Evolutionary conservation across 2,797 vertebrate genomes (phyloP), one percentile per base, ranked within the genome.

Genomic region (Hoplostethus atlanticus): DNA sequence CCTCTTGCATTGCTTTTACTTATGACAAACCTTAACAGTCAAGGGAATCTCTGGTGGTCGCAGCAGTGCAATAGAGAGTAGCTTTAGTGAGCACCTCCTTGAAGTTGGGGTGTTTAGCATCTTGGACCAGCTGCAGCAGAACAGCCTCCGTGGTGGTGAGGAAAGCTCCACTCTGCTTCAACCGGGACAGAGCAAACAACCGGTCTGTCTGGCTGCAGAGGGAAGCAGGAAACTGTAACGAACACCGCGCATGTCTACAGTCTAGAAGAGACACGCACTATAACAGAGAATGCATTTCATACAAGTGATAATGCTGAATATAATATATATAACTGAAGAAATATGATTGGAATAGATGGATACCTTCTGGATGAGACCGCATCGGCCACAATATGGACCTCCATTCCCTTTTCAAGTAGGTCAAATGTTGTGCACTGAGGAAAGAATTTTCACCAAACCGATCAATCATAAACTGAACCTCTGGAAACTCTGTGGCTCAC

Each of bases 151-250:
- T 96, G 71, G 97, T 97, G 73, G 96, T 97, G 66, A 98, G 95
- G 86, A 91, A 97, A n/a, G 94, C 96, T 0, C 97, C 96, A 0
- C 96, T 97, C 91, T 98, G 97, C 70, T 93, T 95, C 91, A 98
- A 89, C 6, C 96, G 92, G 40, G 95, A 93, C 79, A 98, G 88
- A 0, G 96, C 96, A 63, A 97, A 94, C 80, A 97, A 81, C 17
- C 96, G 93, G 80, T 97, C 97, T 11, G 96, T 95, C 89, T 97
- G 96, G 76, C 97, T 98, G 91, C 44, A 68, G 79, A 68, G 38
- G 51, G 31, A 73, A 68, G 60, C 8, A 53, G 30, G 77, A 48
- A 65, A 5, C 16, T 44, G 53, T 46, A 59, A 28, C 28, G 31
- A 50, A n/a, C 40, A 55, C 59, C 5, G 34, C 25, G 62, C 3